Evolutionary conservation across 2,797 vertebrate species (phyloP).

Genomic region (Peromyscus aztecus): DNA sequence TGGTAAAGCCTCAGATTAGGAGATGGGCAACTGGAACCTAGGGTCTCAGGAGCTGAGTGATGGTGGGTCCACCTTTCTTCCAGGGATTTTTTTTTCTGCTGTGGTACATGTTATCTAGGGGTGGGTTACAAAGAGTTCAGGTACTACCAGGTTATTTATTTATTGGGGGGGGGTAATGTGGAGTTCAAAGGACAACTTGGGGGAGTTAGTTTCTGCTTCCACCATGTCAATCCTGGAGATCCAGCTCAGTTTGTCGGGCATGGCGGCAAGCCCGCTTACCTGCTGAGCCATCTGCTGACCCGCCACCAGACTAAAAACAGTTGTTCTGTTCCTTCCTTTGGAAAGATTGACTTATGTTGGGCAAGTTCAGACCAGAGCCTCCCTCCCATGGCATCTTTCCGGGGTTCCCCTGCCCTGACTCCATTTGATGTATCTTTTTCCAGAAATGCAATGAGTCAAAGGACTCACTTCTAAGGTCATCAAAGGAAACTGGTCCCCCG

Average conservation of each 20-base stretch:
- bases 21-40: background rate
- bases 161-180: background rate
- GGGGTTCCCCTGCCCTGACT: background rate
- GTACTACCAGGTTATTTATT: background rate
- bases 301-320: background rate
- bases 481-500: constrained; percentile 64
- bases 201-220: background rate
- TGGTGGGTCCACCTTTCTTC: background rate
- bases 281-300: background rate
- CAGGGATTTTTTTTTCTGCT: background rate
- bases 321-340: background rate
- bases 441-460: constrained; percentile 37
- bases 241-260: background rate
- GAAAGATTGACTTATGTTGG: background rate
- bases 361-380: background rate
- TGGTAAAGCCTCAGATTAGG: background rate
- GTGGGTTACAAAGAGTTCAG: background rate
- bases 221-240: background rate
- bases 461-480: constrained; percentile 35
- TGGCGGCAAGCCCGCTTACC: background rate
- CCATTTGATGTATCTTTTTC: background rate
- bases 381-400: background rate
- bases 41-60: background rate
- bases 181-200: background rate
- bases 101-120: background rate